A percentile compares a stretch with the other conserved stretches of the same genome.
phyloP scores from a whole-genome alignment of 2,113 vertebrate genomes.

The Upupa epops region DNA sequence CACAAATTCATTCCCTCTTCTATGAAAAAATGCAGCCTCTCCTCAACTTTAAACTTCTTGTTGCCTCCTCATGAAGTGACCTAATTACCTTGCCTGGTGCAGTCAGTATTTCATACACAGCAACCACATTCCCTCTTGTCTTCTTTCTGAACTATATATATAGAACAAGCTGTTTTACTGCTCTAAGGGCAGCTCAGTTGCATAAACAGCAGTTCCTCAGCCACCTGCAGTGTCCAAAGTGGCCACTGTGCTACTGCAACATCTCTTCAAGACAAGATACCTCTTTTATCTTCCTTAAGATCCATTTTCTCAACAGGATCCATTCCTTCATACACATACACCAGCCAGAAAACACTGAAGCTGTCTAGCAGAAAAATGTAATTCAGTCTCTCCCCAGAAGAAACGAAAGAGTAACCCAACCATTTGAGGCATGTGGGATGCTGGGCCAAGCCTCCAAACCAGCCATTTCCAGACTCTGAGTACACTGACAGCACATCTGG shows the following conservation, averaged over 20 bases:
- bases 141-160: neutral
- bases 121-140: neutral
- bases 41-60: neutral
- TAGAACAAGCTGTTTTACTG: neutral
- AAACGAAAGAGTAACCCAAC: neutral
- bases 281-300: neutral
- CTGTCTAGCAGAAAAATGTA: neutral
- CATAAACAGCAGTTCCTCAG: accelerated
- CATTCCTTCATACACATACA: accelerated
- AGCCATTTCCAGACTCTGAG: neutral
- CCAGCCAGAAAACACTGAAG: neutral
- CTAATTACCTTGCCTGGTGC: neutral
- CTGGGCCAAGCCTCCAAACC: neutral
- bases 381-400: neutral
- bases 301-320: neutral
- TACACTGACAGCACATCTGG: accelerated
- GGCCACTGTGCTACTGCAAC: neutral
- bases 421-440: accelerated
- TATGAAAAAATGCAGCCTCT: neutral
- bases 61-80: neutral
- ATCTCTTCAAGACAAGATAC: neutral
- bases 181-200: neutral
- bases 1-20: neutral
- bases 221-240: accelerated
- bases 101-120: neutral